Conservation (phyloP, 2,797 vertebrate species). For the Acrocephalus scirpaceus region DNA sequence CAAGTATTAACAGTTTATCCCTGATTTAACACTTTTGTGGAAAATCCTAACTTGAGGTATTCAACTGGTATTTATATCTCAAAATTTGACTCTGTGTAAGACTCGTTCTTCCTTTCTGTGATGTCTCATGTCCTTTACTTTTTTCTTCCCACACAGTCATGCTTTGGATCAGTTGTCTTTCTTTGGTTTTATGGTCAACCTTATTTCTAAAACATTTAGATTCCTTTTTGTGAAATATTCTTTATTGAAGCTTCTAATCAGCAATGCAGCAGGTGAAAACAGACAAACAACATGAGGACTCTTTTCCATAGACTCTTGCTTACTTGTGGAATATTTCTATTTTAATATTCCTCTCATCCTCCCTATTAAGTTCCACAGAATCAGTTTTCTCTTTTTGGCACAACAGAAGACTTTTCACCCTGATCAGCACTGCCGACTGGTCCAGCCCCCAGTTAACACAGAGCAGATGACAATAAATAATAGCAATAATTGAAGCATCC, state of each 20-base stretch:
- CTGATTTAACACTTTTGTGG: background rate
- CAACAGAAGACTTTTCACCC: background rate
- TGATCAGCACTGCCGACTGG: background rate
- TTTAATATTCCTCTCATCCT: background rate
- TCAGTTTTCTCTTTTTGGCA: background rate
- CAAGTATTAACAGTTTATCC: background rate
- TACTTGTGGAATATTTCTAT: background rate
- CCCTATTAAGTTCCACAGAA: background rate
- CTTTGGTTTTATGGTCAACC: background rate
- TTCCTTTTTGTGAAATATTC: background rate
- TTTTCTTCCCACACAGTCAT: background rate
- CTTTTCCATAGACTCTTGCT: background rate
- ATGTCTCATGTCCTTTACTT: background rate
- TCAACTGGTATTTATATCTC: background rate
- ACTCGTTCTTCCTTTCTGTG: background rate
- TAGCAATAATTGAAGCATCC: conserved; percentile 14
- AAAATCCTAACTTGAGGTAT: background rate
- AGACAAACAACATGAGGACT: background rate
- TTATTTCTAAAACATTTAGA: background rate
- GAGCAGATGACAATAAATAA: conserved; percentile 16
- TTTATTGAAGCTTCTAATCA: background rate
- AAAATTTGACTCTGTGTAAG: background rate
- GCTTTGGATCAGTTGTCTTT: background rate
- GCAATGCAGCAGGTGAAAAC: background rate
- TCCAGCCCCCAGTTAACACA: background rate